These are phyloP conservation scores for Saguinus imperator DNA, from an alignment of 2,113 vertebrate species.

Conservation along the genomic window DNA sequence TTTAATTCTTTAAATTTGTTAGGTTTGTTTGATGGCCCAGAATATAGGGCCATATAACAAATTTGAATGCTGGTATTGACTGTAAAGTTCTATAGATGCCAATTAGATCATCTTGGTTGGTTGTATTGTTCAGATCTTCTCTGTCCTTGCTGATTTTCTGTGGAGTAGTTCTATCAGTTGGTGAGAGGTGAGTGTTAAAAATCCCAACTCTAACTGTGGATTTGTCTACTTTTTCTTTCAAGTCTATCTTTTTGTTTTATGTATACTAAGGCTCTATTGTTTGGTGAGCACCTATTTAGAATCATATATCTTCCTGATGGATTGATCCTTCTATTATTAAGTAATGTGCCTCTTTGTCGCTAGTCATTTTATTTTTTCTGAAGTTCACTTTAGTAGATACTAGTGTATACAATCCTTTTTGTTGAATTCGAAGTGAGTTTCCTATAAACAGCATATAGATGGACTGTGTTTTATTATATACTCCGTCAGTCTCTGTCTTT, in stretches of 20 bases:
- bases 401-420: background rate
- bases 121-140: background rate
- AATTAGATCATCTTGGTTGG: background rate
- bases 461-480: background rate
- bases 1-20: background rate
- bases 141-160: background rate
- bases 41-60: too few species aligned
- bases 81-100: background rate
- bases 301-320: background rate
- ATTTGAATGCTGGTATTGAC: background rate
- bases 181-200: background rate
- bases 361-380: background rate
- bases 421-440: background rate
- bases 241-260: background rate
- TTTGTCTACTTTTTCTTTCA: background rate
- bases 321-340: background rate
- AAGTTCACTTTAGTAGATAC: background rate
- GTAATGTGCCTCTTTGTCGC: background rate
- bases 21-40: background rate
- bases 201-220: background rate
- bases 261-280: background rate
- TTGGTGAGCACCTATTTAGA: background rate
- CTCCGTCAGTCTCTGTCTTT: background rate
- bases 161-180: background rate
- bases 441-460: background rate